Evolutionary conservation across 2,888 invertebrate species (phyloP).

Genomic region (Dolichopus griseipennis): DNA sequence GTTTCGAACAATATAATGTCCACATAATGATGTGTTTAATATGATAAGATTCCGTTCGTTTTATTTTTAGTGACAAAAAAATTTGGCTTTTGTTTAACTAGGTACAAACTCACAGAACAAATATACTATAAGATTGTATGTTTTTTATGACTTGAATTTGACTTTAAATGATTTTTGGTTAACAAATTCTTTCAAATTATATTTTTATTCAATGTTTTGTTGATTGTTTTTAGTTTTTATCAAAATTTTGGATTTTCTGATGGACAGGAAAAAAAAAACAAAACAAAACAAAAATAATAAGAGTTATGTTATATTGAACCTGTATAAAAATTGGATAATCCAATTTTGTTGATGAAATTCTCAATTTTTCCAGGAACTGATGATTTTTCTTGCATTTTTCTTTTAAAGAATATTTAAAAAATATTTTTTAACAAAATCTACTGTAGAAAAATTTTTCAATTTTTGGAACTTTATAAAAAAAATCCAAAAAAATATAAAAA

Average conservation of each 20-base stretch:
- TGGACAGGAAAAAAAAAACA: not conserved
- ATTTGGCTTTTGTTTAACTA: not conserved
- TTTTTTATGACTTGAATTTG: not conserved
- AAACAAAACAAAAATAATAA: no score
- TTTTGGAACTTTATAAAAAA: no score
- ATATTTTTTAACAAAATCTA: no score
- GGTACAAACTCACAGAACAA: no score
- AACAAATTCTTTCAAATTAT: slow-evolving; percentile 6
- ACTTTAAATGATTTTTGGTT: slow-evolving; percentile 6
- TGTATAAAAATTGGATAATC: not conserved
- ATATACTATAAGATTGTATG: not conserved
- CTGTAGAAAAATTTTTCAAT: no score
- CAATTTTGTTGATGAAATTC: not conserved
- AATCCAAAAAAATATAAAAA: no score
- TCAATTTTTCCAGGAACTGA: not conserved
- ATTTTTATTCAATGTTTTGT: not conserved
- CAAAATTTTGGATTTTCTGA: not conserved
- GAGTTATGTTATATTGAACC: not conserved
- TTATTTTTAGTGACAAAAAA: not conserved
- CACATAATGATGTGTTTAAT: slow-evolving; percentile 6
- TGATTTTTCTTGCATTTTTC: not conserved
- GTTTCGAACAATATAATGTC: not conserved
- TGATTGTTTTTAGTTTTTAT: not conserved
- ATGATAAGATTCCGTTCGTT: not conserved
- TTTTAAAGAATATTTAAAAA: no score